Conservation (phyloP, 2,797 vertebrate species). For the Salarias fasciatus region DNA sequence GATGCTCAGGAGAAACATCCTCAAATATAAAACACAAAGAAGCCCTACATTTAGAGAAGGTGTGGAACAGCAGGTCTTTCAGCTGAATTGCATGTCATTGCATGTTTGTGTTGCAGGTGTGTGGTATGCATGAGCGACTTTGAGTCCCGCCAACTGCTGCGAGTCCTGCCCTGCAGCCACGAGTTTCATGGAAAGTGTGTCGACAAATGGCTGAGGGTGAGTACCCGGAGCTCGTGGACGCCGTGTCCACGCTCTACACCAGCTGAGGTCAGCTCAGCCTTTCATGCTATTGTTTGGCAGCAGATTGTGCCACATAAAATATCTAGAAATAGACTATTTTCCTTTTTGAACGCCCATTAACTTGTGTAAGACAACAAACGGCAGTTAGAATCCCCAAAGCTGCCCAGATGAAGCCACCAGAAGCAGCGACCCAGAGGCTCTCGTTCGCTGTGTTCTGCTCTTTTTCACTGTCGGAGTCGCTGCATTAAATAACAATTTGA, state of each 20-base stretch:
- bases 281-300: background rate
- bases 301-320: no score
- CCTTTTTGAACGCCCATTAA: no score
- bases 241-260: no score
- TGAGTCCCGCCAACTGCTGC: slow-evolving; percentile 96
- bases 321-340: no score
- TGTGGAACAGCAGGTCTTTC: background rate
- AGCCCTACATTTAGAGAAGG: background rate
- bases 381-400: no score
- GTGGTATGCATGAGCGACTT: slow-evolving; percentile 99
- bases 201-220: slow-evolving; percentile 99
- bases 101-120: slow-evolving; percentile 77
- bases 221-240: slow-evolving; percentile 3
- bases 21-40: no score
- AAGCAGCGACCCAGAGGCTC: no score
- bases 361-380: no score
- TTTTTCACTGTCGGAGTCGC: no score
- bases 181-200: slow-evolving; percentile 99
- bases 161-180: slow-evolving; percentile 98
- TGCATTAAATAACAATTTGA: slow-evolving; percentile 2
- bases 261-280: background rate
- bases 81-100: slow-evolving; percentile 2
- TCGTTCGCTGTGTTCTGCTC: no score
- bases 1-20: no score
- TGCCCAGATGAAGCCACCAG: no score